These are phyloP conservation scores for Pelusios castaneus DNA, from an alignment of 2,113 vertebrate species.

Conservation along the genomic window DNA sequence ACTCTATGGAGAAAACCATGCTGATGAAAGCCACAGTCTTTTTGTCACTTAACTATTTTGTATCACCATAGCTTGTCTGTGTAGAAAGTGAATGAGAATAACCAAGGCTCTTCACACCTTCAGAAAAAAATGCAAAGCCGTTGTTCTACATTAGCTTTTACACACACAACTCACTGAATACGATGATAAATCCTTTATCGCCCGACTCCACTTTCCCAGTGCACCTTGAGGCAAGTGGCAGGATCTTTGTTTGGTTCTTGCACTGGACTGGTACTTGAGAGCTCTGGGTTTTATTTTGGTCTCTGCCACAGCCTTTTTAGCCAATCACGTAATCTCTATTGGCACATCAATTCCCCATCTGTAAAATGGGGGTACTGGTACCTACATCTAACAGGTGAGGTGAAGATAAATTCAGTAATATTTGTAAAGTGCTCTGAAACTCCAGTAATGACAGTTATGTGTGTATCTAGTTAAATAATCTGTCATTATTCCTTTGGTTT, in stretches of 20 bases:
- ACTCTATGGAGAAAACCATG: not conserved
- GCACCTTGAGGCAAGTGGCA: not conserved
- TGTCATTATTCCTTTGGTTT: not conserved
- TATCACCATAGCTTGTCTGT: not conserved
- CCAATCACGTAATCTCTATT: fast-evolving
- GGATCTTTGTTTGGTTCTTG: not conserved
- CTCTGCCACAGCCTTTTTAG: not conserved
- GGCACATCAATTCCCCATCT: not conserved
- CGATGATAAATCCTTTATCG: not conserved
- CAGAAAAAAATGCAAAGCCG: not conserved
- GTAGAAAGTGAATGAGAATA: not conserved
- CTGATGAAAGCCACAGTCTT: not conserved
- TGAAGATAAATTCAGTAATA: not conserved
- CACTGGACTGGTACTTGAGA: not conserved
- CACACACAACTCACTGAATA: not conserved
- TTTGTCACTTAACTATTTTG: not conserved
- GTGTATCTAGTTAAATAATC: fast-evolving
- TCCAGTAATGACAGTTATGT: fast-evolving
- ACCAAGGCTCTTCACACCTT: not conserved
- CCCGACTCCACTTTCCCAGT: not conserved
- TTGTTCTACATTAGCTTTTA: not conserved
- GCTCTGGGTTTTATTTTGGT: not conserved
- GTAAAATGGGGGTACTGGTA: fast-evolving
- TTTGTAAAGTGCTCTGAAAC: fast-evolving
- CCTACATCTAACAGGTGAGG: fast-evolving